These are phyloP conservation scores for Synaphobranchus kaupii DNA, from an alignment of 2,797 vertebrate genomes.

Conservation along the genomic window DNA sequence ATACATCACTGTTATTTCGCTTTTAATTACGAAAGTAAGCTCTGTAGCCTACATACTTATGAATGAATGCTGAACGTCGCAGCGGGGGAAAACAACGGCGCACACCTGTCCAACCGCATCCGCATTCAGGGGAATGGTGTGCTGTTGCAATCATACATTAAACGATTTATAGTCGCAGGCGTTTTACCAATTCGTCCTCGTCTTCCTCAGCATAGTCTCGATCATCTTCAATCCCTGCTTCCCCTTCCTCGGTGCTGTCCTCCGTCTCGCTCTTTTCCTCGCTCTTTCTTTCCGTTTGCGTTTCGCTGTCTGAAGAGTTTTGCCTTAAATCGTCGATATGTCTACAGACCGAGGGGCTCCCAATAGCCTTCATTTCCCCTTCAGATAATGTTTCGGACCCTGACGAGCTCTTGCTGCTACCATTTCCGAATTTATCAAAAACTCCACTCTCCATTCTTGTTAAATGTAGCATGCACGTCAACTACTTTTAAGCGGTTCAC, in stretches of 20 bases:
- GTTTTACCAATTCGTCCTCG: constrained; percentile 71
- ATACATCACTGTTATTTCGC: background rate
- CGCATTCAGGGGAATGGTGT: background rate
- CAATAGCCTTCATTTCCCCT: constrained; percentile 43
- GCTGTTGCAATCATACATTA: background rate
- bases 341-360: constrained; percentile 20
- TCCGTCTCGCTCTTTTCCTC: constrained; percentile 17
- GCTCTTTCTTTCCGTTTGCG: constrained; percentile 33
- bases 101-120: constrained; percentile 21
- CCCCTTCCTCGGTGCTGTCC: constrained; percentile 33
- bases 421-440: constrained; percentile 35
- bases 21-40: background rate
- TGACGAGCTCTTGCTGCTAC: constrained; percentile 46
- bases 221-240: constrained; percentile 41
- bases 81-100: constrained; percentile 13
- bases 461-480: constrained; percentile 14
- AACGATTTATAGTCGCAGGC: background rate
- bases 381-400: constrained; percentile 60
- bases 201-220: constrained; percentile 44
- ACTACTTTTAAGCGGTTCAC: constrained; percentile 6
- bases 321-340: constrained; percentile 23
- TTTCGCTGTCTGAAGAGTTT: constrained; percentile 37
- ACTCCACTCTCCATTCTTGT: constrained; percentile 45
- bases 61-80: background rate
- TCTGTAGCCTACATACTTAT: background rate